Evolutionary conservation across 2,113 vertebrate species (phyloP), one percentile per base, ranked within the genome.

Genomic region (Sigmodon hispidus): DNA sequence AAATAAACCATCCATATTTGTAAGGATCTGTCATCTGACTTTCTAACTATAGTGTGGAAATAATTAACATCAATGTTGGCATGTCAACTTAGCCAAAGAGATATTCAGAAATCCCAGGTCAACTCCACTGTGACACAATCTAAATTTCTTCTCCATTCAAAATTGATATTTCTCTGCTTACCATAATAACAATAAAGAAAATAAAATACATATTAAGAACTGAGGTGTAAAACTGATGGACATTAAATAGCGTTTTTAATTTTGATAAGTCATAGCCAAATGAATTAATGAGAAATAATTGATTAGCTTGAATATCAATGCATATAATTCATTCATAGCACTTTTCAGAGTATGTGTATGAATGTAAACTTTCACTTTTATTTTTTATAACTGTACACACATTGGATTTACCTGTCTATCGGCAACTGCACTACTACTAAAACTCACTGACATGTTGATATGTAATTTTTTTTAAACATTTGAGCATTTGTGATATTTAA

Each of bases 231-330:
- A 94, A 89, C 17, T 40, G 7, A 13, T 4, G 48, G 31, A n/a
- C 19, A 8, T 12, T 86, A 43, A 92, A 55, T 81, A 73, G 10
- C 45, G 9, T 86, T 91, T 67, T 16, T 26, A 80, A 13, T 52
- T 90, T 70, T 92, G 50, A 31, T 73, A 87, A 92, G 80, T 76
- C 79, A 79, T 50, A 48, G 63, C 70, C 95, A 90, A 40, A 40
- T 0, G 4, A 70, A n/a, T 9, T 80, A 87, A 94, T 89, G 5
- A 50, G 43, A 88, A 86, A 79, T 13, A 69, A 12, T 31, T 15
- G 21, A 75, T 10, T 50, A 16, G 13, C 9, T 34, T 48, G 0
- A 65, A 40, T 70, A 92, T 73, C 79, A 26, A 59, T 59, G 13
- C 57, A 57, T 55, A 69, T 17, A 90, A 63, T 80, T 2, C 12